Conservation (phyloP, 2,888 invertebrate species). For the Brachyptera putata region DNA sequence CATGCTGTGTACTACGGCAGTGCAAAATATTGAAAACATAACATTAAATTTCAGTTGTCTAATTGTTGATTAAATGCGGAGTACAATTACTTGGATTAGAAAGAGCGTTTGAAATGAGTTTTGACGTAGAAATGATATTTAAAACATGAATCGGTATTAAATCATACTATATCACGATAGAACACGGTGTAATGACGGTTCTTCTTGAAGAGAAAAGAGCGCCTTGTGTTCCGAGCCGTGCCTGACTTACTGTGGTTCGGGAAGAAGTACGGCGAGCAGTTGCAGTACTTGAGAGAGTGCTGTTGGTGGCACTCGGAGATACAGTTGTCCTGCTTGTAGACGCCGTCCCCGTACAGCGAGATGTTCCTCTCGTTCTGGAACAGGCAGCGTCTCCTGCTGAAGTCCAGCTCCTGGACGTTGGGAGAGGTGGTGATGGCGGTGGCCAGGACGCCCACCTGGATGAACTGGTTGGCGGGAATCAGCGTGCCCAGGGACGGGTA, state of each 20-base stretch:
- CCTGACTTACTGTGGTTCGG: constrained; percentile 31
- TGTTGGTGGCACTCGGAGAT: constrained; percentile 38
- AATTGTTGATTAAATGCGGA: too few relatives aligned
- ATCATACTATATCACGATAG: too few relatives aligned
- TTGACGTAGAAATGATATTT: too few relatives aligned
- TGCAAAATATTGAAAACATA: too few relatives aligned
- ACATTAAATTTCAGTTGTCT: too few relatives aligned
- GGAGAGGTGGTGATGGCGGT: constrained; percentile 37
- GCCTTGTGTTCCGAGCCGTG: too few relatives aligned
- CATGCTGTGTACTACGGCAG: too few relatives aligned
- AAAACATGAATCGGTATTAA: too few relatives aligned
- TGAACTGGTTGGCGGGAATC: constrained; percentile 35
- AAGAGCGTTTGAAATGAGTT: too few relatives aligned
- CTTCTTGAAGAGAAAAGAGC: too few relatives aligned
- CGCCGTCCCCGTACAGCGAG: neutral
- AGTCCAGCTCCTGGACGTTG: constrained; percentile 33
- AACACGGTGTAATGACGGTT: too few relatives aligned
- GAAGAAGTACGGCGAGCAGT: constrained; percentile 41
- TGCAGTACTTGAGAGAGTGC: constrained; percentile 38
- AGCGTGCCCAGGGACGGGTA: constrained; percentile 38
- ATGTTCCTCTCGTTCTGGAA: constrained; percentile 35
- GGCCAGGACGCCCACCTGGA: constrained; percentile 37
- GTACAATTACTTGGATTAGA: too few relatives aligned
- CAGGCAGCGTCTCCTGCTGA: constrained; percentile 34
- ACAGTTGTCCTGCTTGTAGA: constrained; percentile 37